These are phyloP conservation scores for Aspidapion aeneum DNA, from an alignment of 2,888 invertebrate species.

Conservation along the genomic window DNA sequence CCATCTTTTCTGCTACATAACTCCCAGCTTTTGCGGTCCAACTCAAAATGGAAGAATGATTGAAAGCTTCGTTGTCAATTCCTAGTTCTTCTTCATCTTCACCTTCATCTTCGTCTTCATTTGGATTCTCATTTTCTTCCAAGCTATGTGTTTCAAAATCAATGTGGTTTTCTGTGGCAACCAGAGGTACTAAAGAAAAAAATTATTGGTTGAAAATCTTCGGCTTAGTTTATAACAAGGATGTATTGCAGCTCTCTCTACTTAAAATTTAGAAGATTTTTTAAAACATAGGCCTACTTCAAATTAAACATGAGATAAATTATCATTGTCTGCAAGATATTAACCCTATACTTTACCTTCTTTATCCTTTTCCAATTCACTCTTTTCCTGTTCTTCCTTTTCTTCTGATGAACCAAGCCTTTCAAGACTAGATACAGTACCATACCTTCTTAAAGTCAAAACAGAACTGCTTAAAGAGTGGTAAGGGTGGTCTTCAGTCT, in stretches of 20 bases:
- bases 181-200: too few relatives aligned
- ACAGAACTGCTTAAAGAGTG: constrained; percentile 62
- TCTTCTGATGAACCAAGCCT: constrained; percentile 63
- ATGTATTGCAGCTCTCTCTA: too few relatives aligned
- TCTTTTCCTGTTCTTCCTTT: constrained; percentile 48
- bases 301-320: too few relatives aligned
- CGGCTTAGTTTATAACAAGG: too few relatives aligned
- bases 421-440: constrained; percentile 71
- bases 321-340: too few relatives aligned
- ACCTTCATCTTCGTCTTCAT: constrained; percentile 30
- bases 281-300: too few relatives aligned
- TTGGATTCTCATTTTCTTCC: constrained; percentile 12
- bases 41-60: constrained; percentile 48
- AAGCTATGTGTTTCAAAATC: background rate
- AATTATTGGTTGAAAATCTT: too few relatives aligned
- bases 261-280: too few relatives aligned
- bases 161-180: background rate
- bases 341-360: constrained; percentile 8
- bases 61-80: constrained; percentile 45
- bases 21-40: constrained; percentile 81
- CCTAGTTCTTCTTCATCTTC: constrained; percentile 35
- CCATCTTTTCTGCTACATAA: constrained; percentile 80
- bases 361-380: constrained; percentile 1
- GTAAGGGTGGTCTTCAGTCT: constrained; percentile 72
- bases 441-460: constrained; percentile 54